Evolutionary conservation across 2,888 invertebrate genomes (phyloP).

Genomic region (Eristalinus aeneus): DNA sequence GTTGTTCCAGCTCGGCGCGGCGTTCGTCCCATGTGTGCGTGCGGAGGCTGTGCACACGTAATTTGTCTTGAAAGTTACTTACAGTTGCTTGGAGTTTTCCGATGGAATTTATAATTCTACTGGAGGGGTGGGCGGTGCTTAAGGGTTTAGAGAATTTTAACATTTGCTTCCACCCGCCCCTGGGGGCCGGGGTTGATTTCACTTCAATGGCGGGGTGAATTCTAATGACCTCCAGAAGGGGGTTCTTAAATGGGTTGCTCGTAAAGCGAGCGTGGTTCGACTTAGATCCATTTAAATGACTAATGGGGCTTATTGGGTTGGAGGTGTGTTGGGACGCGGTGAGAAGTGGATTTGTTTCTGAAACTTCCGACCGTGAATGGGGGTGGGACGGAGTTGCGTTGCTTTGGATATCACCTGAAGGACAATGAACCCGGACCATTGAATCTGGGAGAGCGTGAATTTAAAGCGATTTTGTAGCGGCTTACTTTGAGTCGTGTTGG

Average conservation of each 20-base stretch:
- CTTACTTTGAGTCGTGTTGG: no score
- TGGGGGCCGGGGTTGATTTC: background rate
- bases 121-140: background rate
- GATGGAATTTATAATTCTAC: background rate
- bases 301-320: background rate
- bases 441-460: no score
- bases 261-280: background rate
- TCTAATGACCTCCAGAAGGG: background rate
- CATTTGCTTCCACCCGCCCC: background rate
- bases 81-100: background rate
- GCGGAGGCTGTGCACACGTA: background rate
- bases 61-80: conserved; percentile 18
- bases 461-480: no score
- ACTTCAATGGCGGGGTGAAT: background rate
- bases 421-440: no score
- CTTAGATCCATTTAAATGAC: background rate
- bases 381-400: no score
- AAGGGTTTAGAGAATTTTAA: background rate
- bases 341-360: no score
- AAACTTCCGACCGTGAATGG: no score
- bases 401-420: no score
- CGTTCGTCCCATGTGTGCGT: conserved; percentile 19
- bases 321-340: no score
- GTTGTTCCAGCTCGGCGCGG: background rate
- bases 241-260: background rate